These are phyloP conservation scores for Stegostoma tigrinum DNA, from an alignment of 2,113 vertebrate genomes.

Conservation along the genomic window DNA sequence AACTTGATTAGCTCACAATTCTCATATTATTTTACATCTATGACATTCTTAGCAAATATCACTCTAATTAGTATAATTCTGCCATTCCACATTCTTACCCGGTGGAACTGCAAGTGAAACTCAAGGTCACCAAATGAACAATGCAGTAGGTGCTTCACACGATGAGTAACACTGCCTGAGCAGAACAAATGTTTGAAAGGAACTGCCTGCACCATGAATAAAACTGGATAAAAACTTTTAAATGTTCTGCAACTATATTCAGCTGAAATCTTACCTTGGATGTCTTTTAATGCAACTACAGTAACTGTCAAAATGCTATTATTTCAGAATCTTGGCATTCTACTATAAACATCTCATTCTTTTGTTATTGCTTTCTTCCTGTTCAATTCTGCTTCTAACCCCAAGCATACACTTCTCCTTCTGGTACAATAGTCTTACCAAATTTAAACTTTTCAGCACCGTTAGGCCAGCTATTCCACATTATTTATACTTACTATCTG, in stretches of 20 bases:
- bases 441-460: neutral
- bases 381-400: neutral
- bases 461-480: neutral
- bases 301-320: neutral
- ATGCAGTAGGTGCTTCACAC: neutral
- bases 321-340: conserved; percentile 13
- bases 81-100: neutral
- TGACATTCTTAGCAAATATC: neutral
- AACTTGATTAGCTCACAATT: neutral
- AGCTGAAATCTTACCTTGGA: neutral
- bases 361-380: conserved; percentile 8
- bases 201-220: neutral
- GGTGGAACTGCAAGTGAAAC: neutral
- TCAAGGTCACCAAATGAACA: neutral
- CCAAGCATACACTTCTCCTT: neutral
- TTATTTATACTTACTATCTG: neutral
- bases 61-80: neutral
- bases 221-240: neutral
- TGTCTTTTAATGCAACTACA: neutral
- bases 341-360: neutral
- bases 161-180: neutral
- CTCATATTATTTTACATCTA: neutral
- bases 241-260: neutral
- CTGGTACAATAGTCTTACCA: neutral
- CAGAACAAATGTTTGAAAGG: neutral